phyloP scores from a whole-genome alignment of 1,140 invertebrate genomes.

The Orius insidiosus region DNA sequence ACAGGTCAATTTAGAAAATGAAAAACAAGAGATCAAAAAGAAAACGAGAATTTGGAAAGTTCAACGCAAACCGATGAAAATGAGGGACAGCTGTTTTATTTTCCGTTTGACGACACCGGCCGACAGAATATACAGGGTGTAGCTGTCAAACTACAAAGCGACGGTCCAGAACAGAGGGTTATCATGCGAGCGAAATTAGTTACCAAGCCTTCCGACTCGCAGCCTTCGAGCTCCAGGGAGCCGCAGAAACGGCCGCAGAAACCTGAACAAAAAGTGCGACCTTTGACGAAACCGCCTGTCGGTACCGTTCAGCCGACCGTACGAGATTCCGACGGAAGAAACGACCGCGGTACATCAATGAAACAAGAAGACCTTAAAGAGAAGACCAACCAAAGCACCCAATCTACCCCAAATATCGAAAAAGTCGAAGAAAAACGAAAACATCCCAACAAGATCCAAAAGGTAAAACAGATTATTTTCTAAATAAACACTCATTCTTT shows the following conservation, averaged over 20 bases:
- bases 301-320: constrained; percentile 37
- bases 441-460: not conserved
- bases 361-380: not conserved
- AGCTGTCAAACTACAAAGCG: constrained; percentile 42
- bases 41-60: constrained; percentile 25
- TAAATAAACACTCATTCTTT: too few species aligned
- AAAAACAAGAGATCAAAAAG: constrained; percentile 18
- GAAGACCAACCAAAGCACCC: constrained; percentile 1
- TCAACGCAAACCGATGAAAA: constrained; percentile 35
- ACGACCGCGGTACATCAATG: constrained; percentile 19
- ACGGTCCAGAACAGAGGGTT: constrained; percentile 40
- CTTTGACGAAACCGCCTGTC: constrained; percentile 29
- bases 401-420: not conserved
- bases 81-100: constrained; percentile 46
- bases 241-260: constrained; percentile 6
- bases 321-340: constrained; percentile 21
- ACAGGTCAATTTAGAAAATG: constrained; percentile 31
- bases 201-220: constrained; percentile 34
- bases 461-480: not conserved
- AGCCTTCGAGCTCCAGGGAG: constrained; percentile 7
- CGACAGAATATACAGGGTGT: constrained; percentile 43
- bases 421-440: too few species aligned
- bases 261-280: constrained; percentile 21
- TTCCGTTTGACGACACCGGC: constrained; percentile 33
- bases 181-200: constrained; percentile 48